Conservation (phyloP, 1,140 invertebrate genomes). For the Papilio dardanus region DNA sequence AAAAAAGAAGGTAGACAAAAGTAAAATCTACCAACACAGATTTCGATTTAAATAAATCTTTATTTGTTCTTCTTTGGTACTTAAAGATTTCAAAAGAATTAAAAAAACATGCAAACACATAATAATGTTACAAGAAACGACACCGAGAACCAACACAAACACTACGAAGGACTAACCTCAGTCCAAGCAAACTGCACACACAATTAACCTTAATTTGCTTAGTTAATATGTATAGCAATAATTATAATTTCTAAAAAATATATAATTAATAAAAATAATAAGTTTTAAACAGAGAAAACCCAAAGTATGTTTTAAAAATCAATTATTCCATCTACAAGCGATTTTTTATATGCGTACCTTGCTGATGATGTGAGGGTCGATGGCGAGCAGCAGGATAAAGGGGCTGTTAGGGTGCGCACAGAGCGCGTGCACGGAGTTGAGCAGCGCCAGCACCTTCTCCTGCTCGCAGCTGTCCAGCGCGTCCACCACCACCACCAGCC, state of each 20-base stretch:
- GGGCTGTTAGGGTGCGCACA: constrained; percentile 96
- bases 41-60: neutral
- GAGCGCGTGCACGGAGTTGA: constrained; percentile 97
- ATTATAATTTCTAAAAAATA: constrained; percentile 29
- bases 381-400: constrained; percentile 96
- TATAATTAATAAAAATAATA: neutral
- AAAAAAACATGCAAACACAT: constrained; percentile 53
- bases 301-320: too few relatives aligned
- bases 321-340: too few relatives aligned
- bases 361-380: constrained; percentile 98
- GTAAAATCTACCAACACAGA: too few relatives aligned
- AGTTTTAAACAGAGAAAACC: neutral
- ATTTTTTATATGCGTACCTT: constrained; percentile 85
- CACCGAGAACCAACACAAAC: constrained; percentile 41
- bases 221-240: neutral
- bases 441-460: constrained; percentile 95
- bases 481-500: constrained; percentile 97
- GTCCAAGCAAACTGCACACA: constrained; percentile 83
- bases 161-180: constrained; percentile 78
- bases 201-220: constrained; percentile 60
- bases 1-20: neutral
- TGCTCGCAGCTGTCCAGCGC: constrained; percentile 99
- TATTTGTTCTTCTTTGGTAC: too few relatives aligned
- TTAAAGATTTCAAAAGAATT: neutral
- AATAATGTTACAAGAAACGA: constrained; percentile 42